Evolutionary conservation across 2,888 invertebrate species (phyloP), one percentile per base, ranked within the genome.

Genomic region (Pseudococcus longispinus): DNA sequence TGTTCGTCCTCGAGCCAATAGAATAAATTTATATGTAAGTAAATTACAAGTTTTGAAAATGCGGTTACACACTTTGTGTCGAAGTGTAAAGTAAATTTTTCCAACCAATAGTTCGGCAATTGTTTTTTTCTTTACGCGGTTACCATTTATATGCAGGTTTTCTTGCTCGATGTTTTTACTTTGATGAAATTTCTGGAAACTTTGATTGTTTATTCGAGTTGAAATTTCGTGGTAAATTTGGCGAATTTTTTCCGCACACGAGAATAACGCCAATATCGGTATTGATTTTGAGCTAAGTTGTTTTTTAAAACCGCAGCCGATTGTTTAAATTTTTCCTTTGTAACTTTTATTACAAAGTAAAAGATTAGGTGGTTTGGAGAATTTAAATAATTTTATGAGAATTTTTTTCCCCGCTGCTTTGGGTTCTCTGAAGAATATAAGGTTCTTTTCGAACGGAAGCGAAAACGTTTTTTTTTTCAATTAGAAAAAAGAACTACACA

Each of bases 71-170:
- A 29, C 70, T 70, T 70, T 29, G 29, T 29, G 29, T 29, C 70
- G 29, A 70, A 70, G 70, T 70, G 70, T 29, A 70, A 70, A 60
- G 60, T 60, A 60, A 18, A 70, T 70, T 70, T 70, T 70, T 70
- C 70, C 18, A 18, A 70, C 15, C 70, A 70, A 65, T 70, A 29
- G 70, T 70, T 70, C 13, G 26, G n/a, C 70, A 29, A 70, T 70
- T 29, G 70, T 70, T 70, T 37, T 32, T 37, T 70, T 70, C 9
- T 70, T 26, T 70, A 15, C 32, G 70, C 70, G 29, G 70, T 70
- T 29, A 70, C 29, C 70, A 70, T 29, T 70, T 70, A 70, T 70
- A 29, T 70, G 70, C 70, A 70, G 70, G 29, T 70, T 70, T 70
- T 70, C 60, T 70, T 70, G 18, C 29, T 18, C 70, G 9, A 70